Percentiles rank a stretch among this genome's conserved stretches.
phyloP scores from a whole-genome alignment of 2,888 invertebrate genomes.

The Megaustenia siamemsis region DNA sequence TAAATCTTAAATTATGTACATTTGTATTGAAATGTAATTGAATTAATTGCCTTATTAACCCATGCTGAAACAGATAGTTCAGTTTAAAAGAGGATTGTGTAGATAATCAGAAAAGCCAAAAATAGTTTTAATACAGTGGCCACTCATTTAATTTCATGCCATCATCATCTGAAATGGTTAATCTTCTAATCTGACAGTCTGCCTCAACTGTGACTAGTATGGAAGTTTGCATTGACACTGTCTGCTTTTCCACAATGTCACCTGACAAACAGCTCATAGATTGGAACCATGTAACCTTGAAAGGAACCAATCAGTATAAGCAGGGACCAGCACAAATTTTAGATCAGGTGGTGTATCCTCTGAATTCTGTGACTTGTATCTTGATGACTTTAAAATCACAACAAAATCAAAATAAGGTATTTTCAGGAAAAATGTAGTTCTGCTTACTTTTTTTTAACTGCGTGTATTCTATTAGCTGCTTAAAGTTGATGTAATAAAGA shows the following conservation, averaged over 20 bases:
- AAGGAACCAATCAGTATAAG: neutral
- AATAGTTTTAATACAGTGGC: too few relatives aligned
- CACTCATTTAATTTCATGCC: neutral
- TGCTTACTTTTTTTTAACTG: neutral
- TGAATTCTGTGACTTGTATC: neutral
- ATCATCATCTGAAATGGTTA: neutral
- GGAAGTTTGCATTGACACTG: conserved; percentile 41
- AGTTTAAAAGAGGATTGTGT: too few relatives aligned
- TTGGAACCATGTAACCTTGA: conserved; percentile 33
- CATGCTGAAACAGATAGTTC: too few relatives aligned
- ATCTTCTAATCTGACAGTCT: conserved; percentile 22
- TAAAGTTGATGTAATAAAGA: too few relatives aligned
- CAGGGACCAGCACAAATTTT: conserved; percentile 42
- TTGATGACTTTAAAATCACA: neutral
- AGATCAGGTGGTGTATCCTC: conserved; percentile 29
- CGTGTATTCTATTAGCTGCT: too few relatives aligned
- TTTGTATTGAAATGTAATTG: too few relatives aligned
- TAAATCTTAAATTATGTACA: too few relatives aligned
- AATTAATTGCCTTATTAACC: too few relatives aligned
- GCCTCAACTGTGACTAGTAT: conserved; percentile 34
- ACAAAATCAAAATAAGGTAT: neutral
- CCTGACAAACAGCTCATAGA: conserved; percentile 22
- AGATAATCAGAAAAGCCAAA: too few relatives aligned
- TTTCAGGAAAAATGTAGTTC: neutral
- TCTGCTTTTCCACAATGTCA: conserved; percentile 17